phyloP scores from a whole-genome alignment of 2,888 invertebrate genomes.

The Oxyteleia sp. region DNA sequence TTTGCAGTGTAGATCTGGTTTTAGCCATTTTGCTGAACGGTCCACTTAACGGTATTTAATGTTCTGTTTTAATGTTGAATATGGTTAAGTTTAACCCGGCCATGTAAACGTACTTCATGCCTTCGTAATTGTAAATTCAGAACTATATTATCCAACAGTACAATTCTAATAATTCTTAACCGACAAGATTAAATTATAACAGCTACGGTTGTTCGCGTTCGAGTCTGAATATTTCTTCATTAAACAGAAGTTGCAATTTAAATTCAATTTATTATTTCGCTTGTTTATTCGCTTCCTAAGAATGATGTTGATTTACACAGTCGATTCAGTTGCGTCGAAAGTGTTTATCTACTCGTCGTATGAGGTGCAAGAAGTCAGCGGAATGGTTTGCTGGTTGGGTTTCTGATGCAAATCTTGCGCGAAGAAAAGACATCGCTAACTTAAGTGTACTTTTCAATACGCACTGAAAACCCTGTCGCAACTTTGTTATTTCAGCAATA shows the following conservation, averaged over 20 bases:
- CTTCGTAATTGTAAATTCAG: constrained; percentile 10
- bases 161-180: neutral
- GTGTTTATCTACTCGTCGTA: constrained; percentile 29
- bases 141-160: neutral
- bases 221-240: constrained; percentile 60
- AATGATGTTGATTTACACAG: constrained; percentile 22
- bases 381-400: constrained; percentile 16
- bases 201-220: constrained; percentile 61
- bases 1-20: no score
- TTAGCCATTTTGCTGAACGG: no score
- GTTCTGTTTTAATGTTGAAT: no score
- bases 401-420: constrained; percentile 31
- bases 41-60: no score
- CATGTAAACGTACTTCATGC: constrained; percentile 9
- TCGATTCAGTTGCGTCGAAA: constrained; percentile 24
- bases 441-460: constrained; percentile 14
- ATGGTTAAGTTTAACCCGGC: no score
- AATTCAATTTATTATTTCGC: constrained; percentile 16
- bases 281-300: constrained; percentile 9
- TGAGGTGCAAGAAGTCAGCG: constrained; percentile 15
- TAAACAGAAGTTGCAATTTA: constrained; percentile 22
- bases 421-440: constrained; percentile 20
- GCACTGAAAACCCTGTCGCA: constrained; percentile 24
- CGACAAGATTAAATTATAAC: constrained; percentile 20
- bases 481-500: constrained; percentile 40